These are phyloP conservation scores for Aleadryas rufinucha DNA, from an alignment of 2,113 vertebrate genomes.

Conservation along the genomic window DNA sequence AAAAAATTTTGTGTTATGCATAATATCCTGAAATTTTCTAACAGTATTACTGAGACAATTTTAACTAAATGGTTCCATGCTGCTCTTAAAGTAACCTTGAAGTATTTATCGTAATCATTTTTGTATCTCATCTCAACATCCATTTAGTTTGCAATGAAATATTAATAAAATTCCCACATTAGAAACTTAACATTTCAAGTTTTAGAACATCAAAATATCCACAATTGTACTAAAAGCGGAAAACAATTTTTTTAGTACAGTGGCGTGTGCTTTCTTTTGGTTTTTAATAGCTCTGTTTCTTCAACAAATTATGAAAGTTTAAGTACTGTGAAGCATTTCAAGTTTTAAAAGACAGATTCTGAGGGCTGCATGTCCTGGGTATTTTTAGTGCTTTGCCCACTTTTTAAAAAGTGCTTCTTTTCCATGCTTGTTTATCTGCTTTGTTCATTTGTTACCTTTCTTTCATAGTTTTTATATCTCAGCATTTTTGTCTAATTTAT, in stretches of 20 bases:
- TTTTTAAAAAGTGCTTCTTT: neutral
- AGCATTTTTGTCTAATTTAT: slow-evolving; percentile 79
- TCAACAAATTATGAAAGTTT: neutral
- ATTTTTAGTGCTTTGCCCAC: slow-evolving; percentile 44
- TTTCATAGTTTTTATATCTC: slow-evolving; percentile 71
- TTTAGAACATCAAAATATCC: neutral
- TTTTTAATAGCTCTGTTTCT: neutral
- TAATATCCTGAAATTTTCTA: neutral
- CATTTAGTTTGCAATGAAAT: neutral
- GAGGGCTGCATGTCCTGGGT: neutral
- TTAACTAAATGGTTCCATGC: neutral
- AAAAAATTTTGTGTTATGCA: neutral
- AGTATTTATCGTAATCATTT: neutral
- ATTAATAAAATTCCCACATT: neutral
- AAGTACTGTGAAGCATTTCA: neutral
- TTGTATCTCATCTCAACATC: neutral
- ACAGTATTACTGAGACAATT: neutral
- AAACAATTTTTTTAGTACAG: neutral
- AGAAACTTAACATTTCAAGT: neutral
- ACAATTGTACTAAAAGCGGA: neutral
- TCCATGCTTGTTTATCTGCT: slow-evolving; percentile 63
- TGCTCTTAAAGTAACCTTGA: neutral
- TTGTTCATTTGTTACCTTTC: slow-evolving; percentile 70
- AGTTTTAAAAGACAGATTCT: neutral
- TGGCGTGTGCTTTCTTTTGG: neutral